phyloP scores from a whole-genome alignment of 2,888 invertebrate species.

The Eupithecia centaureata region DNA sequence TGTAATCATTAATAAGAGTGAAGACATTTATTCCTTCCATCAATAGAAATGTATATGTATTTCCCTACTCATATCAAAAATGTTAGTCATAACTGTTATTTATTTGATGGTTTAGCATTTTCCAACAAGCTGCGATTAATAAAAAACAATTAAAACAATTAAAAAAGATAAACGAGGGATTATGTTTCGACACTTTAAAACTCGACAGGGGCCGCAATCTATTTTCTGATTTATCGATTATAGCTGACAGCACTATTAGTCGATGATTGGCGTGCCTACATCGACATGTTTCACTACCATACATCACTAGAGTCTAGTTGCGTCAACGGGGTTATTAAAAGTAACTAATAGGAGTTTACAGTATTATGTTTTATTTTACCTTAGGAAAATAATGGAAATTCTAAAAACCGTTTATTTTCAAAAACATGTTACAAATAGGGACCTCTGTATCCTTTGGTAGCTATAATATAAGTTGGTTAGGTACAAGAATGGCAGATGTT shows the following conservation, averaged over 20 bases:
- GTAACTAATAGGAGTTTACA: constrained; percentile 3
- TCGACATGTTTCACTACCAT: constrained; percentile 55
- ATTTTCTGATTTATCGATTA: constrained; percentile 61
- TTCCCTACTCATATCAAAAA: too few species aligned
- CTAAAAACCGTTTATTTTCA: too few species aligned
- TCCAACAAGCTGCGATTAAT: not conserved
- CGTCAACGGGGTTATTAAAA: constrained; percentile 10
- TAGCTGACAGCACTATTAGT: constrained; percentile 66
- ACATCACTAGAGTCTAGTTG: constrained; percentile 53
- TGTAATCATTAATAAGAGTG: not conserved
- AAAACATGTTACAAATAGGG: too few species aligned
- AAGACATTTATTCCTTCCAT: not conserved
- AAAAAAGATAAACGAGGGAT: constrained; percentile 45
- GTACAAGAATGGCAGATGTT: too few species aligned
- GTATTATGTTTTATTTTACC: not conserved
- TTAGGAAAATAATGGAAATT: too few species aligned
- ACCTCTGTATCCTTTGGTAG: too few species aligned
- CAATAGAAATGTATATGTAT: too few species aligned
- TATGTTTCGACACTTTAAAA: constrained; percentile 39
- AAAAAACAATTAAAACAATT: constrained; percentile 41
- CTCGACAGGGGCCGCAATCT: constrained; percentile 44
- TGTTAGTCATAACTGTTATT: too few species aligned
- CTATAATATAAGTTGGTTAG: too few species aligned
- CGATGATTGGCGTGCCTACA: constrained; percentile 56
- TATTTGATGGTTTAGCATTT: not conserved